Conservation (phyloP, 2,797 vertebrate species). For the Sylvia borin region DNA sequence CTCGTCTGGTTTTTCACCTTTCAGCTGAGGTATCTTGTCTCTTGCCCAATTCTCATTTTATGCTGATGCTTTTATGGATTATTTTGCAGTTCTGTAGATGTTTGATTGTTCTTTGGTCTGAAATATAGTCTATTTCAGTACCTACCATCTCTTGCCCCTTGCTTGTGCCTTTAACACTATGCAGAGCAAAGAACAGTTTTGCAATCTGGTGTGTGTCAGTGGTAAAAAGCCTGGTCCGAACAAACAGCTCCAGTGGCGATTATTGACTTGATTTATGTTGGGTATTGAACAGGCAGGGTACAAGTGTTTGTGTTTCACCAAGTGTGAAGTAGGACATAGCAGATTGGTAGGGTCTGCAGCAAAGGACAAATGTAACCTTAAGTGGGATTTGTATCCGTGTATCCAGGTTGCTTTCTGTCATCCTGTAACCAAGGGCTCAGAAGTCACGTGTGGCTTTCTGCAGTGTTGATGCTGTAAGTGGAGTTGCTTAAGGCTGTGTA, state of each 20-base stretch:
- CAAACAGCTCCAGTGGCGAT: neutral
- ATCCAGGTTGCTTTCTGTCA: neutral
- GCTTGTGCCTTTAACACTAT: neutral
- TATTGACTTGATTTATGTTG: neutral
- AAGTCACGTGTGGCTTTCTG: neutral
- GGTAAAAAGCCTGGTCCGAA: neutral
- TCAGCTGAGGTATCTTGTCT: neutral
- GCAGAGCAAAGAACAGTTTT: neutral
- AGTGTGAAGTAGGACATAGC: neutral
- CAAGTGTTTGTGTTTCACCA: neutral
- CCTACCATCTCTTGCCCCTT: accelerated
- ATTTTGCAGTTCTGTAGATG: neutral
- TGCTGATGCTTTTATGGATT: neutral
- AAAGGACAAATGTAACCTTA: neutral
- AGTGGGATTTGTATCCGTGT: neutral
- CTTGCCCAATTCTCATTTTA: neutral
- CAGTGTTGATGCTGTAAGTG: neutral
- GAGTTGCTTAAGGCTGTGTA: neutral
- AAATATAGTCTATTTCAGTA: neutral
- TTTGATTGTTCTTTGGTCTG: neutral
- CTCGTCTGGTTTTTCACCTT: neutral
- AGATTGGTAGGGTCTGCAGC: neutral
- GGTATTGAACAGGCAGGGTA: neutral
- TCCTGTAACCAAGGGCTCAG: neutral
- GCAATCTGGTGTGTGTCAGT: neutral